Base-by-base conservation (phyloP, 2,113 vertebrate genomes). In the Pantherophis guttatus region DNA sequence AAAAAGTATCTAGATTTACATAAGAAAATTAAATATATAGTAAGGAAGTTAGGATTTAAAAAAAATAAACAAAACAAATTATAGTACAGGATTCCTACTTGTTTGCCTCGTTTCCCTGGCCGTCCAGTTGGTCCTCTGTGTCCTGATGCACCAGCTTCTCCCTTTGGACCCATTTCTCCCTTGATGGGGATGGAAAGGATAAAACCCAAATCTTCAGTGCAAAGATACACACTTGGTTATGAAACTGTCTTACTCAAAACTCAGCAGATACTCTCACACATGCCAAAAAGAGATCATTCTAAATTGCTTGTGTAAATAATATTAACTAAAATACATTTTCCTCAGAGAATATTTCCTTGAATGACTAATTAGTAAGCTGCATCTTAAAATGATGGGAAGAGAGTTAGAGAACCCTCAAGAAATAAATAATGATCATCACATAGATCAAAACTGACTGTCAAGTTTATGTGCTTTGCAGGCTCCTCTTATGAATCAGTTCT, bases 121-220 rank as follows among this genome's bases (percentile, higher is more conserved):
- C 99, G 98, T 93, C 99, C 99, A 3, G 98, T 99, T 70, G 99
- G 99, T 95, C 99, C 99, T 97, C 99, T 98, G 96, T 98, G 98
- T 95, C 99, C 99, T 65, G 98, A 97, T 50, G 97, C 97, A 92
- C 99, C 99, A 89, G 98, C 98, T 88, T 99, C 99, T 94, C 99
- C 99, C 95, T 99, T 99, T 10, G 99, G 99, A 95, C 99, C 99
- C 99, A 99, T 98, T 98, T 99, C 99, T 95, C 99, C 99, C 99
- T 99, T 95, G 52, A 90, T 85, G 50, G 91, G 87, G 91, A 87
- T 12, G 21, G 87, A 93, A 95, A 87, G 70, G 88, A 94, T 95
- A 96, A 90, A 86, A 95, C 95, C 53, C 26, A 96, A 87, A 81
- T 87, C 0, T 0, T 96, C 13, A 95, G 58, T 24, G 50, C 9